Evolutionary conservation across 2,113 vertebrate species (phyloP), one percentile per base, ranked within the genome.

Genomic region (Seriola aureovittata): DNA sequence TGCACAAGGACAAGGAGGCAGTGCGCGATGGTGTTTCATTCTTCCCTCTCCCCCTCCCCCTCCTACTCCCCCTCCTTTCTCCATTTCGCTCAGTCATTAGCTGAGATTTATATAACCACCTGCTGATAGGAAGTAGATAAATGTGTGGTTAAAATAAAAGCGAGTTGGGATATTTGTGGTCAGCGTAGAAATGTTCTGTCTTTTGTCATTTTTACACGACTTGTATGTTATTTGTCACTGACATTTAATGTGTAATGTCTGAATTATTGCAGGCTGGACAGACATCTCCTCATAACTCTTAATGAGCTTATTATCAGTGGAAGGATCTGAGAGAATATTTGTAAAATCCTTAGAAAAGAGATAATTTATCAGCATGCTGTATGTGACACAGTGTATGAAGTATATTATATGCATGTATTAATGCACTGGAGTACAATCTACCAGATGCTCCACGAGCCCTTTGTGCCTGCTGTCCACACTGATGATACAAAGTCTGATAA

Each of bases 1-100:
- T 50, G 87, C 67, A 90, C 93, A 94, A 95, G 93, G 90, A 93
- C 93, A 72, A 72, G 71, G 83, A 60, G 69, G 80, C 58, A 62
- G 72, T n/a, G 72, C 36, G 73, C 57, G 64, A 70, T 67, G 50
- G 64, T 11, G 21, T 57, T 54, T 76, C 78, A 71, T 75, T 65
- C 73, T 29, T 75, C 78, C 74, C 17, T 65, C 70, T 46, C 42
- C 16, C 67, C 32, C 34, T 36, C 64, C 48, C 48, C 25, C 13
- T 58, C 17, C 48, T 48, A 8, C 65, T 42, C 52, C 64, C 58
- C 8, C 23, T 23, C 38, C 40, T 59, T 57, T 82, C 71, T 63
- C 70, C 48, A 71, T 89, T 88, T 80, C 62, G 81, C 78, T 85
- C 65, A 52, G 65, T 86, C 87, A 85, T 93, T 88, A 85, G 73